Evolutionary conservation across 2,113 vertebrate species (phyloP).

Genomic region (Chaetura pelagica): DNA sequence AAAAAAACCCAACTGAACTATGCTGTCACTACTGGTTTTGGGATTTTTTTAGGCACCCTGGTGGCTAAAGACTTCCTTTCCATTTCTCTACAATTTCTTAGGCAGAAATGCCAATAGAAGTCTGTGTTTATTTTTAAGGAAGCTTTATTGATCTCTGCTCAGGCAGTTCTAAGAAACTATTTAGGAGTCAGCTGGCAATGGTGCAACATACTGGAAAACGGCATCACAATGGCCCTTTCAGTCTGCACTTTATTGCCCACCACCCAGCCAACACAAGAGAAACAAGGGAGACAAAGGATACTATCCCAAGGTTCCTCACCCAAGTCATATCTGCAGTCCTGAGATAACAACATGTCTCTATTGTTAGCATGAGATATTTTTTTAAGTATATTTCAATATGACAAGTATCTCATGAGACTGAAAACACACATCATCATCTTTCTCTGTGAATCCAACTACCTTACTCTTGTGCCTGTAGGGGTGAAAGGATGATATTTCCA

Average conservation of each 20-base stretch:
- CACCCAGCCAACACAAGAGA: neutral
- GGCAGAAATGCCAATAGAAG: conserved; percentile 7
- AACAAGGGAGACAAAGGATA: neutral
- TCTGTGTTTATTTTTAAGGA: neutral
- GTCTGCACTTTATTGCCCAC: neutral
- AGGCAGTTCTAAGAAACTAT: neutral
- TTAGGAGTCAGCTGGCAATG: neutral
- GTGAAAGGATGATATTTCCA: neutral
- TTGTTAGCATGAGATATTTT: neutral
- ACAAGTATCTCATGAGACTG: neutral
- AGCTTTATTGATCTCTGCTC: neutral
- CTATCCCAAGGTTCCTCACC: neutral
- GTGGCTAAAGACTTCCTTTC: neutral
- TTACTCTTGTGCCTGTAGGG: neutral
- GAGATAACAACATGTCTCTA: neutral
- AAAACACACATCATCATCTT: neutral
- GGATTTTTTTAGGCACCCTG: neutral
- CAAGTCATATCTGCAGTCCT: neutral
- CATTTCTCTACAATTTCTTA: neutral
- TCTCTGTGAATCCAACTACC: neutral
- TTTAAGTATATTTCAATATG: neutral
- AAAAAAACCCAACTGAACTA: neutral
- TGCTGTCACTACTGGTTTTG: neutral
- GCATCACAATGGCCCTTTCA: neutral
- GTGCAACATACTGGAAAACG: neutral